Evolutionary conservation across 2,888 invertebrate species (phyloP).

Genomic region (Oscheius myriophilus): DNA sequence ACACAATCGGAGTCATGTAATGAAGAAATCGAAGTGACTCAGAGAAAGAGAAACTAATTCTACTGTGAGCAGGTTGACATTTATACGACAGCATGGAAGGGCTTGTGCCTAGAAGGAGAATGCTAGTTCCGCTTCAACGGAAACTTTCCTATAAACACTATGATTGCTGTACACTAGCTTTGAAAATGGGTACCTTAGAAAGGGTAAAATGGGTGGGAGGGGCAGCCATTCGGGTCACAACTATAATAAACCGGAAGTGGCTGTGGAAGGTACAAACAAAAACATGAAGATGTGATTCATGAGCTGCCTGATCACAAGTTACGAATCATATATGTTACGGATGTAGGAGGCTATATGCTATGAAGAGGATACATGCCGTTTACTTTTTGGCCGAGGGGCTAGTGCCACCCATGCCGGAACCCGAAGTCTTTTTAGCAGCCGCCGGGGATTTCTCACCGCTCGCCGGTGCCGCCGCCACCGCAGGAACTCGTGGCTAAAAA

Average conservation of each 20-base stretch:
- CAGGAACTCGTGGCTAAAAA: conserved; percentile 22
- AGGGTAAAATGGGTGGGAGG: not conserved
- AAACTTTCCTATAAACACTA: too few relatives aligned
- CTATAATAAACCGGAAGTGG: conserved; percentile 11
- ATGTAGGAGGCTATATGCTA: not conserved
- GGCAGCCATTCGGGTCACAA: not conserved
- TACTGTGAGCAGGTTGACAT: too few relatives aligned
- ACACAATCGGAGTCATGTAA: conserved; percentile 11
- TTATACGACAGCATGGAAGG: too few relatives aligned
- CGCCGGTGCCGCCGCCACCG: conserved; percentile 24
- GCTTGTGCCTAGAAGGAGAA: too few relatives aligned
- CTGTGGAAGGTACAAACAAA: not conserved
- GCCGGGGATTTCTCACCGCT: conserved; percentile 48
- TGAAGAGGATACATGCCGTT: conserved; percentile 1
- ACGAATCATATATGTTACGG: conserved; percentile 14
- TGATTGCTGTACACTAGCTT: too few relatives aligned
- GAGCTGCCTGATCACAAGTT: conserved; percentile 26
- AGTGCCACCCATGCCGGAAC: conserved; percentile 27
- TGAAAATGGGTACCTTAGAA: too few relatives aligned
- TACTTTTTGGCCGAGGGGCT: conserved; percentile 32
- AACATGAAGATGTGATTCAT: conserved; percentile 8
- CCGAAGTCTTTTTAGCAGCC: conserved; percentile 49
- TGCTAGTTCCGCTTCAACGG: too few relatives aligned
- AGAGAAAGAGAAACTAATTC: too few relatives aligned
- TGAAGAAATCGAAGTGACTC: too few relatives aligned